Evolutionary conservation across 2,888 invertebrate genomes (phyloP), one percentile per base, ranked within the genome.

Genomic region (Esperia sulphurella): DNA sequence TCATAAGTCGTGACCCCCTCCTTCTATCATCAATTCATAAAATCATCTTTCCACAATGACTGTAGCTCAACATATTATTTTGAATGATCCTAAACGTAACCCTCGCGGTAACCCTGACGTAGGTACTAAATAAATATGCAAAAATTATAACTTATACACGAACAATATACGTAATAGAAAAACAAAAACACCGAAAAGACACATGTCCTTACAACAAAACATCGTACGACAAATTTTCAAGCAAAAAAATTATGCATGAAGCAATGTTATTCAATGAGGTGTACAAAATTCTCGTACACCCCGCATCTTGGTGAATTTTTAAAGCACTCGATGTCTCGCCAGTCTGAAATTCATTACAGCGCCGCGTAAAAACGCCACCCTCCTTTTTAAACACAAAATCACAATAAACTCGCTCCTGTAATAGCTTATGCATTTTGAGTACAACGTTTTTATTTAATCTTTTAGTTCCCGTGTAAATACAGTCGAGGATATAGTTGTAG

Each of bases 191-290:
- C 21, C 5, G 21, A 2, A 21, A 21, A 21, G 21, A 21, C 5
- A 21, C 21, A 21, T 3, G 21, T 21, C 3, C 21, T 21, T 33
- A 33, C 33, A 1, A 8, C 10, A 33, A 8, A 3, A 33, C 33
- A 33, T 43, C 43, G 42, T 53, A 65, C 63, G 73, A 72, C 76
- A 72, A 70, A 67, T 71, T 69, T 65, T 68, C 60, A 62, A 61
- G 63, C 57, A 55, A 71, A 84, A n/a, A 85, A 86, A 85, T 83
- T 85, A 87, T 87, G 79, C 84, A 87, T 84, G 84, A 85, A 75
- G 72, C 83, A 74, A 84, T 83, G 83, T 81, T 83, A 87, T 83
- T 88, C 87, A 86, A 87, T 86, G 85, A 85, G 80, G 83, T 83
- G 79, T 66, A 43, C 44, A 55, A 66, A 61, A 65, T 69, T 65